Conservation (phyloP, 2,113 vertebrate genomes). For the Balaenoptera acutorostrata region DNA sequence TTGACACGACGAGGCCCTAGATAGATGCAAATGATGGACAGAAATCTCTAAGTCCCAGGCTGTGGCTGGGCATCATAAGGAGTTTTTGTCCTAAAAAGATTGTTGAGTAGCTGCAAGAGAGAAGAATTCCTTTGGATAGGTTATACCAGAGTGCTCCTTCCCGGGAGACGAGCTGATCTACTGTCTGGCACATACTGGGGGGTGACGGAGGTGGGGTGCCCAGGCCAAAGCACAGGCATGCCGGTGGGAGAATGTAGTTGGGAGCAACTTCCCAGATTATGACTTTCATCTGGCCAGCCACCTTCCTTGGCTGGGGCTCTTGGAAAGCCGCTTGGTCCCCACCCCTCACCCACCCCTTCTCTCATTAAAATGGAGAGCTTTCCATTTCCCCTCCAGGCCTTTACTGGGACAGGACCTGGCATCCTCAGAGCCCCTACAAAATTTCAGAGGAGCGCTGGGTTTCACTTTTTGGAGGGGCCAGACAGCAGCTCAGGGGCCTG, state of each 20-base stretch:
- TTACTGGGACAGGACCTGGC: not conserved
- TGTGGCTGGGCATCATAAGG: not conserved
- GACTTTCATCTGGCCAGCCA: not conserved
- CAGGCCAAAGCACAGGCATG: not conserved
- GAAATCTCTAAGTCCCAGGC: not conserved
- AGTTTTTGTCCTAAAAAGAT: not conserved
- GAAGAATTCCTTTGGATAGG: not conserved
- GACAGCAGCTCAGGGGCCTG: not conserved
- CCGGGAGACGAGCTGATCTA: not conserved
- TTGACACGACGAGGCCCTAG: not conserved
- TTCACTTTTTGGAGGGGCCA: conserved; percentile 5
- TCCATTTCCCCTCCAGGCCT: not conserved
- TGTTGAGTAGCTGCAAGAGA: conserved; percentile 1
- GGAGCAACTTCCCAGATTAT: not conserved
- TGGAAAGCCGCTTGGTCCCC: not conserved
- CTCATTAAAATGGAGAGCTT: not conserved
- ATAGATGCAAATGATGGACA: not conserved
- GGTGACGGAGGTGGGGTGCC: not conserved
- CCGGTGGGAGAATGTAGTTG: not conserved
- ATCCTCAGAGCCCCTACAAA: not conserved
- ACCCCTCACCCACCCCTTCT: not conserved
- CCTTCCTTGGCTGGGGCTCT: not conserved
- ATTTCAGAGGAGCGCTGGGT: not conserved
- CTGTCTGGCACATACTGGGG: not conserved
- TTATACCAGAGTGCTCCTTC: not conserved